Conservation (phyloP, 92 coral and sea anemone species). For the Siderastrea radians region DNA sequence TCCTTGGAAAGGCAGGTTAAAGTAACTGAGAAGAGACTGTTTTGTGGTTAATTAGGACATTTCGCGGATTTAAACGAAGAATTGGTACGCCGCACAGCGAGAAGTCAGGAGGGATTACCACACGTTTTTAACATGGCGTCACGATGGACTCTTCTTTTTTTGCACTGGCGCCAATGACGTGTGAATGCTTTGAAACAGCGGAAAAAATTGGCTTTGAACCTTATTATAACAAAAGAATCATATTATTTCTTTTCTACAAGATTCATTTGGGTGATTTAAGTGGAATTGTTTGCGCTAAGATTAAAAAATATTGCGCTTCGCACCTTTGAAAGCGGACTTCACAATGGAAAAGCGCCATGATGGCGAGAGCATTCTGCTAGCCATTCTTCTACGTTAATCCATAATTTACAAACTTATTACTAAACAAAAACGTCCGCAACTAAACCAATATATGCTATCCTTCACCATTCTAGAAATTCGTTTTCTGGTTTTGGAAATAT, state of each 20-base stretch:
- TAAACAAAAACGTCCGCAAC: not conserved
- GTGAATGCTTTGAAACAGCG: slow-evolving; percentile 47
- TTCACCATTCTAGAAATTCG: not conserved
- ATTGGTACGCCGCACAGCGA: slow-evolving; percentile 60
- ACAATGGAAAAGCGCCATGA: slow-evolving; percentile 47
- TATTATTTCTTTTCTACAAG: slow-evolving; percentile 3
- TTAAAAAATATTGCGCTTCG: slow-evolving; percentile 8
- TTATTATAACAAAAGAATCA: slow-evolving; percentile 64
- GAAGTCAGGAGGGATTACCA: slow-evolving; percentile 78
- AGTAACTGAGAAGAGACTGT: slow-evolving; percentile 54
- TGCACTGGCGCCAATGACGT: slow-evolving; percentile 75
- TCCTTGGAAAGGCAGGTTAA: slow-evolving; percentile 26
- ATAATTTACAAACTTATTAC: slow-evolving; percentile 26
- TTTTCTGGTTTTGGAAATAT: not conserved
- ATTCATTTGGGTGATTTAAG: not conserved
- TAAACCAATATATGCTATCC: not conserved
- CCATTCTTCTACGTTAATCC: slow-evolving; percentile 33
- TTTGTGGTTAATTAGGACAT: slow-evolving; percentile 54
- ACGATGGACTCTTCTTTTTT: not conserved
- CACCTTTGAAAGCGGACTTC: slow-evolving; percentile 15
- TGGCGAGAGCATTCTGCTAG: slow-evolving; percentile 32
- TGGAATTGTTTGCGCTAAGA: slow-evolving; percentile 13
- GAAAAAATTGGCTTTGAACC: not conserved
- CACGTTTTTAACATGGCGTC: slow-evolving; percentile 87
- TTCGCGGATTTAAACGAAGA: slow-evolving; percentile 14